Conservation (phyloP, 2,113 vertebrate species). For the Petrocephalus microphthalmus region DNA sequence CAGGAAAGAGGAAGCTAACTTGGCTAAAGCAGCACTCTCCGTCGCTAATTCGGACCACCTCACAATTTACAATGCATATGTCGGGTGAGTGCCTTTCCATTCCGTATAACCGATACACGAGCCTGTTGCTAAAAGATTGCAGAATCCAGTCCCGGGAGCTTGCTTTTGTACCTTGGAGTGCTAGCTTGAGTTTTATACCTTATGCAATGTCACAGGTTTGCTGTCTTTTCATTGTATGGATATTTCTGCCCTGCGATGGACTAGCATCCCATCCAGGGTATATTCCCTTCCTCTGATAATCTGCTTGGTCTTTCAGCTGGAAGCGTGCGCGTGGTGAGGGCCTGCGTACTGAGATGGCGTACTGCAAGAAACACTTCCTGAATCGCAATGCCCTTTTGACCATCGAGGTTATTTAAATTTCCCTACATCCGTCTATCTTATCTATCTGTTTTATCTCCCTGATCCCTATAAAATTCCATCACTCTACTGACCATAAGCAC, state of each 20-base stretch:
- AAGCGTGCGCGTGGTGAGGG: conserved; percentile 71
- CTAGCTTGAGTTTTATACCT: not conserved
- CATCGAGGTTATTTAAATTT: conserved; percentile 71
- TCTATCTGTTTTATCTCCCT: no score
- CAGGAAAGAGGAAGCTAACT: conserved; percentile 87
- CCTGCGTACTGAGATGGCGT: conserved; percentile 69
- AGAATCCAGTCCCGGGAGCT: not conserved
- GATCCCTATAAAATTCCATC: not conserved
- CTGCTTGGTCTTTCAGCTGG: conserved; percentile 66
- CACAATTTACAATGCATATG: conserved; percentile 86
- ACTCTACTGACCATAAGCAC: not conserved
- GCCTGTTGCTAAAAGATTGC: not conserved
- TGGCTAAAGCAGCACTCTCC: conserved; percentile 82
- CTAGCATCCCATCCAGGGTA: not conserved
- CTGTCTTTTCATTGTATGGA: not conserved
- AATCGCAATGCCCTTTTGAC: conserved; percentile 84
- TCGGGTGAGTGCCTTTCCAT: conserved; percentile 66
- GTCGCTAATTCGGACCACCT: conserved; percentile 86
- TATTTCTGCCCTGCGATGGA: not conserved
- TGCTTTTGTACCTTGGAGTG: not conserved
- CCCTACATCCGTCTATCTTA: not conserved
- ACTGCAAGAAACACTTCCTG: conserved; percentile 83
- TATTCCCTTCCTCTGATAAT: not conserved
- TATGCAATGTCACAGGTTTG: not conserved
- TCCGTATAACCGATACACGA: not conserved